Percentiles rank a stretch among this genome's conserved stretches.
Conservation (phyloP, 2,888 invertebrate genomes). For the Aromia moschata region DNA sequence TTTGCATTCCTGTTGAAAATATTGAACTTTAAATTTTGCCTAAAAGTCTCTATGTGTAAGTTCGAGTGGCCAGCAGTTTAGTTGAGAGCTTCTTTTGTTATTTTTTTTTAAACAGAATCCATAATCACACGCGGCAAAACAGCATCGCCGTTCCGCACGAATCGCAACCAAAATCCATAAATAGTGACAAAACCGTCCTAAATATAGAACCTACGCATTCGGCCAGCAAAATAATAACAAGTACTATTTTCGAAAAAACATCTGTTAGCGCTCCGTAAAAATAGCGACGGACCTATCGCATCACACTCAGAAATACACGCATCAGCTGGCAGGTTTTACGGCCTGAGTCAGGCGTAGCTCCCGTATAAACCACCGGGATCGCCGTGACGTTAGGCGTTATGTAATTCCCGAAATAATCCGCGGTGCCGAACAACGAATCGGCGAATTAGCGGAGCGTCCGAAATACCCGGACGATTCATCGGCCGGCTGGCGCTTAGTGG, state of each 20-base stretch:
- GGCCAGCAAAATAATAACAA: conserved; percentile 41
- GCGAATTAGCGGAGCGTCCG: conserved; percentile 20
- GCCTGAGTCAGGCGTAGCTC: conserved; percentile 55
- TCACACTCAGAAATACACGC: conserved; percentile 55
- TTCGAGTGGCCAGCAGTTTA: no score
- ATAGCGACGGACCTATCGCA: conserved; percentile 53
- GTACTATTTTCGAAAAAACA: conserved; percentile 51
- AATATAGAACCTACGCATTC: conserved; percentile 38
- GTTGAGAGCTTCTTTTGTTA: no score
- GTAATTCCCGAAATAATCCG: conserved; percentile 36
- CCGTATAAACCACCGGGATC: conserved; percentile 47
- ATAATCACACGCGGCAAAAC: no score
- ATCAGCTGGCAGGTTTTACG: conserved; percentile 54
- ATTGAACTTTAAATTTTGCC: no score
- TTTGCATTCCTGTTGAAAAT: no score
- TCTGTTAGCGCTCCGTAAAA: conserved; percentile 58
- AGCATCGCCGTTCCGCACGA: no score
- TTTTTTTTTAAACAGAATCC: no score
- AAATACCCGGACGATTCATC: conserved; percentile 31
- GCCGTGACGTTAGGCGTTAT: conserved; percentile 34
- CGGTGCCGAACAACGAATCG: conserved; percentile 25
- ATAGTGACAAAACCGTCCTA: conserved; percentile 35
- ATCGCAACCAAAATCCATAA: conserved; percentile 4
- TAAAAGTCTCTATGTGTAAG: no score
- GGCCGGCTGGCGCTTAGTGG: conserved; percentile 20